Base-by-base conservation (phyloP, 2,888 invertebrate species). In the Agriotes lineatus region DNA sequence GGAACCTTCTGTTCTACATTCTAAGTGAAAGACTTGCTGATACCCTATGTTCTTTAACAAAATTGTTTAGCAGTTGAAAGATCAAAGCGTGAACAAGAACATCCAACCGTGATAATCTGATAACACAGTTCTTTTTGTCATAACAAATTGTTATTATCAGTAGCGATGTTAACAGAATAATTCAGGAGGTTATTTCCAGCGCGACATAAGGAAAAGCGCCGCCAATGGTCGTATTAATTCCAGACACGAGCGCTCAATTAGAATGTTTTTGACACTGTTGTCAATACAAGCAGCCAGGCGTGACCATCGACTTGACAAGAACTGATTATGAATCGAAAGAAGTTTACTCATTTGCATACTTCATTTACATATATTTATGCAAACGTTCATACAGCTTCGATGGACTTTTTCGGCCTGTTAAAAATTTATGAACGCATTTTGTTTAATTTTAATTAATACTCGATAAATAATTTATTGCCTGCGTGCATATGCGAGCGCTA, bases 261-360 rank as follows among this genome's bases (percentile, higher is more conserved):
- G 79, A 79, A 78, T 82, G 82, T 81, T 82, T 81, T 81, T 81
- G 82, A 82, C 82, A 78, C 75, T 75, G 78, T 78, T 80, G 80
- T 80, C 80, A 80, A 79, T 79, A 76, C 71, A 76, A 71, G 72
- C 76, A 75, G 63, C 73, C 75, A 75, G 75, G 76, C 79, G 77
- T 76, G 74, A 74, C 76, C 73, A 76, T 75, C 75, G 77, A 74
- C 76, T 74, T 77, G 78, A 77, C 79, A 78, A 74, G 75, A 73
- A 72, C 76, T 79, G 77, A 78, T 80, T 79, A 77, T 78, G 71
- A 76, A 76, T 74, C 72, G 74, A 76, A 75, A 76, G 76, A 75
- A 76, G 75, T 77, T 77, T 69, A 73, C 66, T 73, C 66, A 74
- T 75, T 75, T 75, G 70, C 73, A 75, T 74, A 71, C 70, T 72